These are phyloP conservation scores for Toxotes chatareus DNA, from an alignment of 2,113 vertebrate genomes.

Conservation along the genomic window DNA sequence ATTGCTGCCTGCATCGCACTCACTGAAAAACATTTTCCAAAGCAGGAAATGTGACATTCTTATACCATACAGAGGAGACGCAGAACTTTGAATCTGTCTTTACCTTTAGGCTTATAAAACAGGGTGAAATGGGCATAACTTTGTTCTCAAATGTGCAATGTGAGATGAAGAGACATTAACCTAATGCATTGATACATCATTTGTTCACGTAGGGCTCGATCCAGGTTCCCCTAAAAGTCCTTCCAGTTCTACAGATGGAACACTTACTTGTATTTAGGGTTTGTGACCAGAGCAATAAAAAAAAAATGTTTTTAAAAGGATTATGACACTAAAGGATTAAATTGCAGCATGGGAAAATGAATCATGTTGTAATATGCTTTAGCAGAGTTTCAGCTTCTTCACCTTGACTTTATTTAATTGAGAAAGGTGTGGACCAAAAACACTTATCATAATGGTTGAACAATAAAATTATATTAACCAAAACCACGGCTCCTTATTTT, in stretches of 20 bases:
- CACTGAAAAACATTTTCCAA: background rate
- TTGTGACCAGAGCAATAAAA: background rate
- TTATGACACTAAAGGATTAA: constrained; percentile 18
- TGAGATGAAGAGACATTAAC: background rate
- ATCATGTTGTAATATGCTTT: background rate
- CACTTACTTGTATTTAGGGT: background rate
- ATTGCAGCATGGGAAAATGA: constrained; percentile 16
- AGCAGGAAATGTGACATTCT: background rate
- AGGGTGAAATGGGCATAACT: background rate
- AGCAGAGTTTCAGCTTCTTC: constrained; percentile 3
- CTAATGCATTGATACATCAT: background rate
- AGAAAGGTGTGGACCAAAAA: background rate
- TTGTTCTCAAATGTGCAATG: background rate
- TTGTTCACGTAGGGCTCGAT: background rate
- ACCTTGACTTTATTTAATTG: constrained; percentile 32
- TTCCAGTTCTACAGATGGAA: background rate
- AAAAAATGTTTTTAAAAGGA: background rate
- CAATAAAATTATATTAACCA: background rate
- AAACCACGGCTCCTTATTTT: background rate
- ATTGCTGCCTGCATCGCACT: background rate
- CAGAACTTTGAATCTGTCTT: too few species aligned
- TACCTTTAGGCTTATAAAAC: too few species aligned
- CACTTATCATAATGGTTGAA: constrained; percentile 3
- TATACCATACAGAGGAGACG: background rate
- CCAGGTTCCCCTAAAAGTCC: background rate